phyloP scores from a whole-genome alignment of 2,113 vertebrate species.

The Phrynosoma blainvillii region DNA sequence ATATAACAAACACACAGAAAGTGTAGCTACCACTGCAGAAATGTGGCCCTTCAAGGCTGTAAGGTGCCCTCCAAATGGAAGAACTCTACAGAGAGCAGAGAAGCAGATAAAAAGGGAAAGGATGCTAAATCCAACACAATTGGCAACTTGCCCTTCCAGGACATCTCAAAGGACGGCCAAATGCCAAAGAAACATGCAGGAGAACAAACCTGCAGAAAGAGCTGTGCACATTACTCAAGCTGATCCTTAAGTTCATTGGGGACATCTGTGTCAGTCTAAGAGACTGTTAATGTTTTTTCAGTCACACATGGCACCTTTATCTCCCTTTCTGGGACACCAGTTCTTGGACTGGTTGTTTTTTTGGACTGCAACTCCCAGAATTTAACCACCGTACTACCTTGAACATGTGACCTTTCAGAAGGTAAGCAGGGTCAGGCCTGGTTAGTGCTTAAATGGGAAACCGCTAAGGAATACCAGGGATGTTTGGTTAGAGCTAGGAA shows the following conservation, averaged over 20 bases:
- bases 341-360: neutral
- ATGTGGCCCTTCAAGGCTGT: neutral
- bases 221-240: no score
- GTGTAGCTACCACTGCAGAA: no score
- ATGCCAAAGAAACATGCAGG: neutral
- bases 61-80: neutral
- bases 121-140: neutral
- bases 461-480: no score
- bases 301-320: neutral
- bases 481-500: no score
- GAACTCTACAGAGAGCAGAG: accelerated
- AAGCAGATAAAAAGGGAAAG: neutral
- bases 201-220: no score
- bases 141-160: no score
- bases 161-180: neutral
- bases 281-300: neutral
- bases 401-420: no score
- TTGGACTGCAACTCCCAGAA: neutral
- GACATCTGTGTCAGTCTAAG: neutral
- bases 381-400: neutral
- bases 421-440: no score
- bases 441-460: no score
- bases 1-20: neutral
- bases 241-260: neutral
- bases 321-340: neutral